Base-by-base conservation (phyloP, 2,113 vertebrate species). In the Pipra filicauda region DNA sequence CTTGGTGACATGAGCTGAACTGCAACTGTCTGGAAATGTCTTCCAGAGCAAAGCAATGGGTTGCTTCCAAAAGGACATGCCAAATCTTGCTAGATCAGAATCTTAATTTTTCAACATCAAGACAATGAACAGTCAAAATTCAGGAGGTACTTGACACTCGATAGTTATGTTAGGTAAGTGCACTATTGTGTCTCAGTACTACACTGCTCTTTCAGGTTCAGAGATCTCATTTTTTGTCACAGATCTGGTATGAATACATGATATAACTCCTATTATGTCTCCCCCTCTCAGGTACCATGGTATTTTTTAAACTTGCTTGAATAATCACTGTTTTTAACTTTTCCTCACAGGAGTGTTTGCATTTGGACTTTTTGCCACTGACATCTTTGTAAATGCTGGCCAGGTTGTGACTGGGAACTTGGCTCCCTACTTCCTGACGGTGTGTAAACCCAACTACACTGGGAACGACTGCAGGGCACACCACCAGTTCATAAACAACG, bases 361-460 rank as follows among this genome's bases (percentile, higher is more conserved):
- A 0, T 99, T 99, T 90, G 99, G 99, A 86, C 98, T 99, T 97
- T 99, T 99, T 97, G 99, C 99, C 94, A 99, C 99, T 15, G 99
- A 99, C 97, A 99, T 99, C 98, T 99, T 99, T 96, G 99, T 99
- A 95, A 99, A 99, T 0, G 99, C 99, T 2, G 99, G 99, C 87
- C 99, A 99, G 98, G 99, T 99, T 85, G 99, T 99, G 96, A 99
- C 99, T 0, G 99, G 99, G 21, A 99, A 99, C 92, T 98, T 99
- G 66, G 98, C 99, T 16, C 99, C 99, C 1, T 99, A 99, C 98
- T 99, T 99, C 97, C 98, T 99, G 96, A 99, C 98, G 2, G 99
- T 99, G 44, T 99, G 99, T 97, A 99, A 99, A 93, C 99, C 99
- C 46, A 99, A 99, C 97, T 99, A 99, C 97, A 99, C 99, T 12